These are phyloP conservation scores for Cygnus atratus DNA, from an alignment of 2,113 vertebrate genomes.

Conservation along the genomic window DNA sequence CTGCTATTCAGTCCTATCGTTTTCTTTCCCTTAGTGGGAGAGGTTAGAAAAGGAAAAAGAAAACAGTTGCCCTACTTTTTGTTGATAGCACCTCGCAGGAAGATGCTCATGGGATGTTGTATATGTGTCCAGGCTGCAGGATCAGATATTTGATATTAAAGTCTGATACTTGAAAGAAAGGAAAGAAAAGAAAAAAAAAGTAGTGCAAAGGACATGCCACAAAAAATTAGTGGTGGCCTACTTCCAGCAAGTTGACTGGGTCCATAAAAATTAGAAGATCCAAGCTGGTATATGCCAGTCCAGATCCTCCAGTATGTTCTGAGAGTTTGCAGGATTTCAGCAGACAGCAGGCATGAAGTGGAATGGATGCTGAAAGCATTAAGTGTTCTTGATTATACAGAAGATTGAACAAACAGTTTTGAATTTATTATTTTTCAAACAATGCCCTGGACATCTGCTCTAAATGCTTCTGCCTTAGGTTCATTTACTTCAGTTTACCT, in stretches of 20 bases:
- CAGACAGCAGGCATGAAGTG: background rate
- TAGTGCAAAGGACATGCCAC: background rate
- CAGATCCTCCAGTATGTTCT: background rate
- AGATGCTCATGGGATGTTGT: background rate
- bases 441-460: background rate
- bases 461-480: background rate
- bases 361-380: background rate
- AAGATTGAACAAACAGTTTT: background rate
- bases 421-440: background rate
- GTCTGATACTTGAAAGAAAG: background rate
- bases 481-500: background rate
- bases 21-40: background rate
- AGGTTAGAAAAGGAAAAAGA: background rate
- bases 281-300: background rate
- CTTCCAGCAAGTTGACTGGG: background rate
- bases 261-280: background rate
- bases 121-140: background rate
- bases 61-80: background rate
- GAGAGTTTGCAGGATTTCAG: background rate
- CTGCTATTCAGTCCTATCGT: background rate
- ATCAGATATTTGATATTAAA: background rate
- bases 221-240: background rate
- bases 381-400: background rate
- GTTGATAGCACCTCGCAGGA: background rate
- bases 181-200: background rate